Percentiles rank a stretch among this genome's conserved stretches.
phyloP scores from a whole-genome alignment of 2,888 invertebrate genomes.

The Altica lythri region DNA sequence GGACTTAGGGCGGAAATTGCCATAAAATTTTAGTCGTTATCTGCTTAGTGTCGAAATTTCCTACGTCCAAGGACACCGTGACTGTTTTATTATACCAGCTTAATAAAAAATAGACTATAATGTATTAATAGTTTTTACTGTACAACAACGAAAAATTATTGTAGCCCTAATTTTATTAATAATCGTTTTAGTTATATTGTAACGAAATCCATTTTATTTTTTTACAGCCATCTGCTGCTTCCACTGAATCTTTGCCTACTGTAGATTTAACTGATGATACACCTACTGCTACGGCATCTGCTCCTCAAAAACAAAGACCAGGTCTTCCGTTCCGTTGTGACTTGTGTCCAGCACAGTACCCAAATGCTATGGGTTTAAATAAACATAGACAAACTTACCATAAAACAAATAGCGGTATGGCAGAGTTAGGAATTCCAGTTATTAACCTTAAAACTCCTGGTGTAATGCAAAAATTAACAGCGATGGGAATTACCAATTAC shows the following conservation, averaged over 20 bases:
- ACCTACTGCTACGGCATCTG: conserved; percentile 43
- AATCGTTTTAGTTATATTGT: too few species aligned
- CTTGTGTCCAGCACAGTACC: conserved; percentile 74
- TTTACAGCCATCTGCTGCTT: too few species aligned
- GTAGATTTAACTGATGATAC: conserved; percentile 62
- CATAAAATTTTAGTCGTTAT: too few species aligned
- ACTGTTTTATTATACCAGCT: too few species aligned
- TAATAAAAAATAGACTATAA: too few species aligned
- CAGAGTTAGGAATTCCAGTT: conserved; percentile 73
- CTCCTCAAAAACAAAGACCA: conserved; percentile 54
- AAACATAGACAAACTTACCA: conserved; percentile 70
- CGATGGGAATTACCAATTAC: conserved; percentile 73
- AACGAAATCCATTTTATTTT: too few species aligned
- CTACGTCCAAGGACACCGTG: too few species aligned
- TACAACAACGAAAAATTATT: too few species aligned
- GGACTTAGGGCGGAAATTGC: too few species aligned
- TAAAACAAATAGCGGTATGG: conserved; percentile 60
- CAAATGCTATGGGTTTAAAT: conserved; percentile 63
- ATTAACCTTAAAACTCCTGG: conserved; percentile 73
- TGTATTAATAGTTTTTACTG: too few species aligned
- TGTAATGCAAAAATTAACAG: conserved; percentile 66
- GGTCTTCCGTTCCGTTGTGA: conserved; percentile 65
- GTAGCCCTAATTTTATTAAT: too few species aligned
- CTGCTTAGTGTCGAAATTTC: too few species aligned
- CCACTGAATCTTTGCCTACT: conserved; percentile 47